Evolutionary conservation across 1,140 invertebrate genomes (phyloP), one percentile per base, ranked within the genome.

Genomic region (Drosophila subobscura): DNA sequence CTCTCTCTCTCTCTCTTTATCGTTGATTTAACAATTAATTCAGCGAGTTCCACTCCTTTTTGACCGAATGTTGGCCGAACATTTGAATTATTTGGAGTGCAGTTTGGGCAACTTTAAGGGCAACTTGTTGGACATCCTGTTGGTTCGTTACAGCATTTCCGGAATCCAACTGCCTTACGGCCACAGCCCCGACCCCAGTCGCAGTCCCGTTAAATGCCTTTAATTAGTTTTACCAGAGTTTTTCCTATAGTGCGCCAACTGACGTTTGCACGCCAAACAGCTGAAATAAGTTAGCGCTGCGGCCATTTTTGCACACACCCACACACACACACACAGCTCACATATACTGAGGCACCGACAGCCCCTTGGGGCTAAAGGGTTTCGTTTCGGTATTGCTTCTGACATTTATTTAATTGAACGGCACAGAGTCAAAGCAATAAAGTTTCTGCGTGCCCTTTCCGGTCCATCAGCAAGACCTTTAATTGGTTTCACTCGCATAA

Each of bases 341-440:
- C 20, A 44, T 7, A 12, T 3, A 14, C 40, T 8, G 7, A 56
- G 8, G 0, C 8, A 37, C 33, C 3, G 3, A 4, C 33, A 37
- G 5, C 1, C 33, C 8, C 33, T 37, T 37, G 33, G 27, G 4
- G 60, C n/a, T 23, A 20, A 56, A 72, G 50, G 57, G 5, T 27
- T 23, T n/a, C 8, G 5, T 27, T 23, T n/a, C 8, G 54, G 52
- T 47, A 66, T 73, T 73, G 71, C 40, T 29, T 59, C 3, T 58
- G 55, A 72, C 68, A 68, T 47, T 52, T 75, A 74, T 74, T 79
- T 77, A 70, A 59, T 79, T 79, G 52, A 68, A 68, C 10, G 33
- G 20, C 42, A 12, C 16, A 2, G 42, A 25, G 54, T 55, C 52
- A 63, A 63, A 63, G 42, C 25, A 27, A 10, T 29, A 8, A 12